phyloP scores from a whole-genome alignment of 2,113 vertebrate genomes.

The Antidorcas marsupialis region DNA sequence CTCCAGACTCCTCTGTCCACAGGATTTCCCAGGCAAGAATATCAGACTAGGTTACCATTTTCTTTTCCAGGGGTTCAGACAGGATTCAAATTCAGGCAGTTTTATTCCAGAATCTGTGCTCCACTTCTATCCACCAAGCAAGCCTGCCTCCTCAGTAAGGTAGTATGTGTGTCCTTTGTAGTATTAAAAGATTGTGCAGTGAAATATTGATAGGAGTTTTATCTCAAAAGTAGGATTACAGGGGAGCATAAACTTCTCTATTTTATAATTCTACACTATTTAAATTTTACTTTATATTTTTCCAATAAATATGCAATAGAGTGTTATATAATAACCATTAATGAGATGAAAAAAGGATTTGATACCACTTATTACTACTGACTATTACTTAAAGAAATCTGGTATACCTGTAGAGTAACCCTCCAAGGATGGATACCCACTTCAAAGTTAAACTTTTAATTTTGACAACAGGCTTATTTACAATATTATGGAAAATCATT shows the following conservation, averaged over 20 bases:
- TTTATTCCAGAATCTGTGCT: neutral
- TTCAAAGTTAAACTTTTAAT: neutral
- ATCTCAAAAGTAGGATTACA: neutral
- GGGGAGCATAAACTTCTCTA: neutral
- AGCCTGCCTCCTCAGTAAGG: neutral
- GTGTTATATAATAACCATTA: neutral
- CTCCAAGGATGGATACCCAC: neutral
- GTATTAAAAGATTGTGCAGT: neutral
- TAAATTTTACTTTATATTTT: neutral
- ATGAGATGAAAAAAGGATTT: neutral
- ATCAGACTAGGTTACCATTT: neutral
- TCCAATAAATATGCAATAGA: neutral
- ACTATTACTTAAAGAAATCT: neutral
- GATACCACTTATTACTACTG: neutral
- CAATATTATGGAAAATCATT: neutral
- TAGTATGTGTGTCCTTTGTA: neutral
- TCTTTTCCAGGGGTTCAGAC: neutral
- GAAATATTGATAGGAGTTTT: neutral
- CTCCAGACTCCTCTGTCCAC: neutral
- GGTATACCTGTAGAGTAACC: neutral
- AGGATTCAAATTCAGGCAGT: neutral
- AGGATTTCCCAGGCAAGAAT: neutral
- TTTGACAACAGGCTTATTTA: neutral
- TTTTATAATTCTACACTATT: neutral
- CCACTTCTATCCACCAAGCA: neutral